These are phyloP conservation scores for Oxyura jamaicensis DNA, from an alignment of 2,113 vertebrate species.

Conservation along the genomic window DNA sequence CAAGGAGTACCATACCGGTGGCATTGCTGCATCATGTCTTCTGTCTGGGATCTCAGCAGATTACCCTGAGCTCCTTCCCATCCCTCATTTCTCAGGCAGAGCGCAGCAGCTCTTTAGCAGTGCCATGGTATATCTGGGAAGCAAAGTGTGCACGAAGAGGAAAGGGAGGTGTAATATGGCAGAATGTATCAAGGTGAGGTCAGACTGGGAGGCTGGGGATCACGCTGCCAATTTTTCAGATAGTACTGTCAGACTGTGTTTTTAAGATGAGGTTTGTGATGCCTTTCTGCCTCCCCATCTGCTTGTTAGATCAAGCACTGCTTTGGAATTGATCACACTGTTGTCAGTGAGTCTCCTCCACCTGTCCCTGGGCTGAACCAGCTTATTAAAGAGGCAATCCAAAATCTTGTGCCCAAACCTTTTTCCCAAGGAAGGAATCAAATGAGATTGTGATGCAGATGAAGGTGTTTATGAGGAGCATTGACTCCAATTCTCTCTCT, in stretches of 20 bases:
- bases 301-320: neutral
- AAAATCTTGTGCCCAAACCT: neutral
- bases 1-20: neutral
- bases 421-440: neutral
- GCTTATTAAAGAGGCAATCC: neutral
- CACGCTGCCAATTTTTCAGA: neutral
- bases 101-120: neutral
- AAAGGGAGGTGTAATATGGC: neutral
- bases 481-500: neutral
- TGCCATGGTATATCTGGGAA: neutral
- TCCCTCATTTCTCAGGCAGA: neutral
- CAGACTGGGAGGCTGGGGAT: neutral
- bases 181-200: neutral
- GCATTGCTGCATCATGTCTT: neutral
- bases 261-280: neutral
- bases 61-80: neutral
- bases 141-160: accelerated
- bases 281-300: neutral
- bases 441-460: neutral
- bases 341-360: neutral
- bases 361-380: neutral
- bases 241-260: neutral
- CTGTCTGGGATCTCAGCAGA: neutral
- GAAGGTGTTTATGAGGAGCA: neutral
- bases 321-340: neutral